Percentiles rank a stretch among this genome's conserved stretches.
Conservation (phyloP, 1,140 invertebrate genomes). For the Drosophila melanica region DNA sequence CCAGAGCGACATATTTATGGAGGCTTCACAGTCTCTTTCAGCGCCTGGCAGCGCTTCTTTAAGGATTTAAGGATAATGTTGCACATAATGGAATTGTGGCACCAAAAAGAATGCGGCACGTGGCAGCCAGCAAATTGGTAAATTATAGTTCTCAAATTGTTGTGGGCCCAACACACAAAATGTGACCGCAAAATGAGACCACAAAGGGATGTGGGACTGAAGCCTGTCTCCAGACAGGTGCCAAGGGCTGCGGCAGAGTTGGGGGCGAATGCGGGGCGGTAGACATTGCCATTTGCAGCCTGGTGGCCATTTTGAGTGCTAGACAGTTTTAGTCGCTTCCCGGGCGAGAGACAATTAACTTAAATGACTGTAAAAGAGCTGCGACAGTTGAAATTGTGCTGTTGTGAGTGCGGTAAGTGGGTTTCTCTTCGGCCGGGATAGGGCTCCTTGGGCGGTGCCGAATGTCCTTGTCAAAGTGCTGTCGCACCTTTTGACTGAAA, state of each 20-base stretch:
- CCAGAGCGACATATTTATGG: slow-evolving; percentile 9
- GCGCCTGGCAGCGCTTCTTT: neutral
- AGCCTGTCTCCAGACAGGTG: slow-evolving; percentile 16
- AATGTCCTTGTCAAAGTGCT: slow-evolving; percentile 26
- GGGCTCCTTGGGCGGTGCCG: neutral
- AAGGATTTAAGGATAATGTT: slow-evolving; percentile 5
- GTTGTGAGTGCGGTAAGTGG: slow-evolving; percentile 65
- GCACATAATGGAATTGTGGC: slow-evolving; percentile 1
- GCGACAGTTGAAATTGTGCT: slow-evolving; percentile 56
- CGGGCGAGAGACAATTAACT: slow-evolving; percentile 67
- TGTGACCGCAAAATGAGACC: slow-evolving; percentile 31
- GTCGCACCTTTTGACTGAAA: slow-evolving; percentile 55
- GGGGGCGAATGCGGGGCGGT: no score
- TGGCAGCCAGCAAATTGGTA: slow-evolving; percentile 31
- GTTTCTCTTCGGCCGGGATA: slow-evolving; percentile 45
- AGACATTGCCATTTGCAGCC: neutral
- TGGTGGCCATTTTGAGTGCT: slow-evolving; percentile 27
- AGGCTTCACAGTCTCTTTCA: slow-evolving; percentile 7
- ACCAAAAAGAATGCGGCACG: slow-evolving; percentile 28
- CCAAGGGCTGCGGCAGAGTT: no score
- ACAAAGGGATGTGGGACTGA: neutral
- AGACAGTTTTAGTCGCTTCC: slow-evolving; percentile 32
- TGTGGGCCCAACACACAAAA: slow-evolving; percentile 17
- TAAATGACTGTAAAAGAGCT: slow-evolving; percentile 75
- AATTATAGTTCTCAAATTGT: slow-evolving; percentile 36